Percentiles rank a stretch among this genome's conserved stretches.
Evolutionary conservation across 2,888 invertebrate genomes (phyloP).

Genomic region (Nowickia ferox): DNA sequence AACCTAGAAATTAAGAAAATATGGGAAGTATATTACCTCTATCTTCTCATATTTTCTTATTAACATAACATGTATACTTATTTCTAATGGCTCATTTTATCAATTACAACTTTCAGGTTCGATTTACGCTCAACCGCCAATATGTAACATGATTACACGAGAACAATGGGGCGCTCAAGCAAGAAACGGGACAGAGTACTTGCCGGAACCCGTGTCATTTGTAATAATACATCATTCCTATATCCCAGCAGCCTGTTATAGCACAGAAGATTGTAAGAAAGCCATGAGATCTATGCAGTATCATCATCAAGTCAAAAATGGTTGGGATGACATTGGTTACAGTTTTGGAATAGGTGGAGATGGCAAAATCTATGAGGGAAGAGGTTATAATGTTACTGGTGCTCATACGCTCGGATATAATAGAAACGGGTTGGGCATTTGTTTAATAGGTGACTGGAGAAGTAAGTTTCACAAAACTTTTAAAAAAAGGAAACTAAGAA

Average conservation of each 20-base stretch:
- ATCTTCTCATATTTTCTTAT: background rate
- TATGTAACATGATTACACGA: conserved; percentile 82
- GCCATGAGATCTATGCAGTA: conserved; percentile 88
- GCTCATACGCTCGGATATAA: conserved; percentile 89
- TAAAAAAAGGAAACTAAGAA: conserved; percentile 4
- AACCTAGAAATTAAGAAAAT: no score
- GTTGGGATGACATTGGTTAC: conserved; percentile 89
- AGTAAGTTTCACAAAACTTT: conserved; percentile 84
- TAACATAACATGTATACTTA: background rate
- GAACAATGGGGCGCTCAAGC: conserved; percentile 86
- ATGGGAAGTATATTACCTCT: no score
- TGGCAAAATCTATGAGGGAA: conserved; percentile 88
- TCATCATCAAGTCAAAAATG: conserved; percentile 85
- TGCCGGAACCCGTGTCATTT: conserved; percentile 86
- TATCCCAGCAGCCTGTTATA: conserved; percentile 86
- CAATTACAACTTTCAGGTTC: conserved; percentile 74
- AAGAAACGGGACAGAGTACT: conserved; percentile 83
- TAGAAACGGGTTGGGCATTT: conserved; percentile 87
- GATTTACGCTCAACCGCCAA: conserved; percentile 75
- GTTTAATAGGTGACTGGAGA: conserved; percentile 89
- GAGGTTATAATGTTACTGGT: conserved; percentile 88
- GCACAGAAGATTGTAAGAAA: conserved; percentile 84
- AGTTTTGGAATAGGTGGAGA: conserved; percentile 90
- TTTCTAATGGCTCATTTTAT: background rate
- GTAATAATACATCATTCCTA: conserved; percentile 90